These are phyloP conservation scores for Blennius ocellaris DNA, from an alignment of 2,113 vertebrate genomes.

Conservation along the genomic window DNA sequence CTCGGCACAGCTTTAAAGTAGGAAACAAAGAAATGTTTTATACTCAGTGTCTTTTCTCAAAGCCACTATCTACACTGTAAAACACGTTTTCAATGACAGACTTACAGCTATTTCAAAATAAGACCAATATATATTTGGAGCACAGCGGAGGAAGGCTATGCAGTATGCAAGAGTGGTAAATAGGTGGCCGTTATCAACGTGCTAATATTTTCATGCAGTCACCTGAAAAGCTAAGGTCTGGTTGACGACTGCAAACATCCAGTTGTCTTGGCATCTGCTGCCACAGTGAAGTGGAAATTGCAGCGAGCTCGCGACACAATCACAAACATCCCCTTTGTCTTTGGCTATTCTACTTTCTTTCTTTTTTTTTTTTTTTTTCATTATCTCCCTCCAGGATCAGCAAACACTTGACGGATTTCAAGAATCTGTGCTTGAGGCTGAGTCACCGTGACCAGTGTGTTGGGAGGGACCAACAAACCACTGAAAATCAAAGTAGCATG, in stretches of 20 bases:
- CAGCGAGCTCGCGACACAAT: neutral
- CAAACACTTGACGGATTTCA: conserved; percentile 37
- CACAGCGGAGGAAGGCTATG: neutral
- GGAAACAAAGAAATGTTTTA: conserved; percentile 19
- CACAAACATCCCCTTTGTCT: conserved; percentile 28
- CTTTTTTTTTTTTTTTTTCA: conserved; percentile 1
- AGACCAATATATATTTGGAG: conserved; percentile 3
- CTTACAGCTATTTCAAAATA: neutral
- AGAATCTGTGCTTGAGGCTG: conserved; percentile 48
- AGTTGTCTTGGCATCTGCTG: conserved; percentile 34
- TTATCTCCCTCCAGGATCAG: conserved; percentile 44
- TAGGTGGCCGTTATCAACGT: neutral
- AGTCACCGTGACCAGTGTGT: conserved; percentile 51
- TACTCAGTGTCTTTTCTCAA: conserved; percentile 23
- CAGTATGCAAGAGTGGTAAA: neutral
- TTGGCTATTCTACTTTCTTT: conserved; percentile 28
- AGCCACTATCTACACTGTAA: neutral
- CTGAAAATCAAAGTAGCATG: conserved; percentile 50
- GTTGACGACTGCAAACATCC: conserved; percentile 5
- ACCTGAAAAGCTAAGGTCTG: neutral
- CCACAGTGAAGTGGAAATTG: conserved; percentile 6
- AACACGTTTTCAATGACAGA: neutral
- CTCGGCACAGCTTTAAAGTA: conserved; percentile 22
- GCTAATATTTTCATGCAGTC: conserved; percentile 3
- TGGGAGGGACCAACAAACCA: conserved; percentile 33